Percentiles rank a stretch among this genome's conserved stretches.
These are phyloP conservation scores for Bufo bufo DNA, from an alignment of 2,113 vertebrate species.

Conservation along the genomic window DNA sequence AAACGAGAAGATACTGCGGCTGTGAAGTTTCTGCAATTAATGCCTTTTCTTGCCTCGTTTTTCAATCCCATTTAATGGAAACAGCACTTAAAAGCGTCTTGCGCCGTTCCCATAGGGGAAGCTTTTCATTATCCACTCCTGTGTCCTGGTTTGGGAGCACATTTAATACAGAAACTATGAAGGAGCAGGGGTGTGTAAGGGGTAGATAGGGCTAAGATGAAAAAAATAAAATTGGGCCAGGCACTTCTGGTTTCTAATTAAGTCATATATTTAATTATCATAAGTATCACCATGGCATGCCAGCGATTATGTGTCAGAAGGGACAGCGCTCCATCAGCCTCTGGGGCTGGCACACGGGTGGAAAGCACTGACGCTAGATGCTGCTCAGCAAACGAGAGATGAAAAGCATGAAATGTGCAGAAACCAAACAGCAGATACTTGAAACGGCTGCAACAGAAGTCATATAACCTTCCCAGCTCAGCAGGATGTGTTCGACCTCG, in stretches of 20 bases:
- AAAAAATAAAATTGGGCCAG: conserved; percentile 31
- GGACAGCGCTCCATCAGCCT: conserved; percentile 39
- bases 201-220: conserved; percentile 49
- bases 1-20: background rate
- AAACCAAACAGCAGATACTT: conserved; percentile 43
- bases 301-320: conserved; percentile 45
- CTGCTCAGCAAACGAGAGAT: conserved; percentile 35
- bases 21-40: conserved; percentile 32
- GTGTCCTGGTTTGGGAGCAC: conserved; percentile 34
- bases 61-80: conserved; percentile 50
- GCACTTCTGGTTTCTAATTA: conserved; percentile 51
- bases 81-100: conserved; percentile 29
- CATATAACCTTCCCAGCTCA: conserved; percentile 52
- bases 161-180: conserved; percentile 35
- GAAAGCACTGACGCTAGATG: conserved; percentile 36
- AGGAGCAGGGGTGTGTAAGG: conserved; percentile 42
- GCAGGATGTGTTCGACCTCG: background rate
- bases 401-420: conserved; percentile 45
- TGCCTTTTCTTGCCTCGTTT: background rate
- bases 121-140: conserved; percentile 36
- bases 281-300: conserved; percentile 46
- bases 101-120: conserved; percentile 17
- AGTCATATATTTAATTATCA: conserved; percentile 57
- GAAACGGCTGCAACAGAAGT: conserved; percentile 47
- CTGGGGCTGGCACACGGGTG: conserved; percentile 47